Conservation (phyloP, 2,113 vertebrate genomes). For the Nansenia antarctica region DNA sequence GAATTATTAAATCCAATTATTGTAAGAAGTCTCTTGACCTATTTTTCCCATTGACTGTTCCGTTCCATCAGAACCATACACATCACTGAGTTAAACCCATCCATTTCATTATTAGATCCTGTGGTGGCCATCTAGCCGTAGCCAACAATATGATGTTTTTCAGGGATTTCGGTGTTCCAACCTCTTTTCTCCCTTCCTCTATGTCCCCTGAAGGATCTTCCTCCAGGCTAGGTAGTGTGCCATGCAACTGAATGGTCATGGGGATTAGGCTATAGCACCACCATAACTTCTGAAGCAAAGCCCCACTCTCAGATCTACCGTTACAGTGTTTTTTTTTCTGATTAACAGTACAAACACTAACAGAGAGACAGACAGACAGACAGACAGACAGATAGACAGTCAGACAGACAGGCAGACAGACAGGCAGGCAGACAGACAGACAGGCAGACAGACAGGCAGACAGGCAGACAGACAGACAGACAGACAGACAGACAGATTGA, state of each 20-base stretch:
- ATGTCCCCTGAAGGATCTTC: slow-evolving; percentile 71
- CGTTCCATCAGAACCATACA: slow-evolving; percentile 46
- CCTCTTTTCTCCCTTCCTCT: slow-evolving; percentile 9
- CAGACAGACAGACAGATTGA: neutral
- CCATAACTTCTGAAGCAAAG: slow-evolving; percentile 82
- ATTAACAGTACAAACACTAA: slow-evolving; percentile 49
- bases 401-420: neutral
- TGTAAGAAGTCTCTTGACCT: slow-evolving; percentile 66
- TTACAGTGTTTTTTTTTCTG: slow-evolving; percentile 75
- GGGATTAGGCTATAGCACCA: slow-evolving; percentile 75
- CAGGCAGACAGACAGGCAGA: neutral
- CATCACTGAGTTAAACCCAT: slow-evolving; percentile 35
- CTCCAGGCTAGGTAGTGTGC: slow-evolving; percentile 56
- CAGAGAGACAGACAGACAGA: slow-evolving; percentile 23
- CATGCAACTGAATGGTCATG: slow-evolving; percentile 71
- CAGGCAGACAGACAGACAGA: slow-evolving; percentile 3
- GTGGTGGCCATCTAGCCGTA: slow-evolving; percentile 20
- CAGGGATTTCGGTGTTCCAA: slow-evolving; percentile 24
- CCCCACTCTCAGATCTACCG: slow-evolving; percentile 75
- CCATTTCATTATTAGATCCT: slow-evolving; percentile 16
- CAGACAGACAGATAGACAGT: neutral
- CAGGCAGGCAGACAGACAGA: neutral
- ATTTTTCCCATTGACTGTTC: slow-evolving; percentile 62
- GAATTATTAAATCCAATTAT: slow-evolving; percentile 80
- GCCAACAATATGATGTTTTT: too few relatives aligned